Evolutionary conservation across 2,888 invertebrate species (phyloP), one percentile per base, ranked within the genome.

Genomic region (Meganola albula): DNA sequence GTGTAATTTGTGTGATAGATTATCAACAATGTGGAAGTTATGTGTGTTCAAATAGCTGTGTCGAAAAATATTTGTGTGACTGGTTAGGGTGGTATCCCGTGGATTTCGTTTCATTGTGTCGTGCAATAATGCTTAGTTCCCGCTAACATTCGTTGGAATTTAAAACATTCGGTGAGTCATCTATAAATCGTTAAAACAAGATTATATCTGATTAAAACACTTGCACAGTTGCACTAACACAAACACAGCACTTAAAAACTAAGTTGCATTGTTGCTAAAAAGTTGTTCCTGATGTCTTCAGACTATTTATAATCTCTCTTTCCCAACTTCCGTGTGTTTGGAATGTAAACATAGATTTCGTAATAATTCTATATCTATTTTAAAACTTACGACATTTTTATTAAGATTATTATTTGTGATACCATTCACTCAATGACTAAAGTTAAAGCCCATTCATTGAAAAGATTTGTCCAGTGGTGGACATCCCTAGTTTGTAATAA

Each of bases 101-200:
- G 66, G 74, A 74, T 72, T 74, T 66, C 54, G 65, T 74, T 71
- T 73, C 67, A 62, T 63, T 67, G 69, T 74, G 68, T 51, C 51
- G 61, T 69, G 72, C 68, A 74, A 75, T 78, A 76, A 83, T 84
- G 84, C 66, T 70, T 65, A 65, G 63, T 77, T 77, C 76, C 78
- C 76, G 74, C 77, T 80, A 67, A 72, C 73, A 63, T 74, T n/a
- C 72, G 69, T 79, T 76, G 78, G 77, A 83, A 83, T 85, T 82
- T 83, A 78, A 83, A 83, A 72, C 67, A 83, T 76, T 76, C 61
- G 82, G 84, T 85, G 84, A 85, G 84, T 84, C 84, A 85, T 74
- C 75, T 58, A 47, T 61, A 52, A 68, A 74, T 74, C 63, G 63
- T 58, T 53, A 37, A 63, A 64, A 59, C 61, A n/a, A n/a, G n/a